Evolutionary conservation across 92 coral and sea anemone genomes (phyloP), one percentile per base, ranked within the genome.

Genomic region (Porites divaricata): DNA sequence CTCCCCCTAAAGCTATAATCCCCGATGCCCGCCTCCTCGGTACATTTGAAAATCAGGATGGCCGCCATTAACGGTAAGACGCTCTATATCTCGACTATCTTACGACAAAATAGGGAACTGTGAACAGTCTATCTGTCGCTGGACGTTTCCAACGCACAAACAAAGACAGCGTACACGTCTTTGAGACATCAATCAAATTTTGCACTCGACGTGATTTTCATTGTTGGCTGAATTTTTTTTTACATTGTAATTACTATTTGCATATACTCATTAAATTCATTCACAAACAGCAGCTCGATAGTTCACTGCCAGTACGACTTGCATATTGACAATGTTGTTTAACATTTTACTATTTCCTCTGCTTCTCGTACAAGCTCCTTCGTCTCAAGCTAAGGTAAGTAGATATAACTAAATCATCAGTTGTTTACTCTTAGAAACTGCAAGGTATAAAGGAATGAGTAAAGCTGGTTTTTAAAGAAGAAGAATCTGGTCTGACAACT

Each of bases 361-460:
- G 58, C 35, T 82, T 24, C 72, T 82, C 63, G n/a, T 61, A 61
- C 78, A 61, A 50, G 79, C 45, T 21, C 61, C 72, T 25, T 50
- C 17, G 61, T 6, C 51, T 8, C 63, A 82, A 19, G 17, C 79
- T 14, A 82, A 72, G 86, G 86, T 82, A 62, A 45, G 86, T 16
- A 21, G 21, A n/a, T 17, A n/a, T 10, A 20, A 6, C 28, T 24
- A 58, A 4, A 41, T 21, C 20, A 22, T 0, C 54, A 23, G 16
- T 26, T 10, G 10, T 48, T 35, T 2, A 4, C 11, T 63, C 2
- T 10, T 6, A 65, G 15, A 78, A 23, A 22, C 48, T 48, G 24
- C 72, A 24, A 78, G 16, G 41, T 35, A 23, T 54, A 74, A 20
- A 0, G 19, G 6, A 69, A 12, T 25, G 52, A 28, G 35, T 20